Base-by-base conservation (phyloP, 2,888 invertebrate genomes). In the Leucophora obtusa region DNA sequence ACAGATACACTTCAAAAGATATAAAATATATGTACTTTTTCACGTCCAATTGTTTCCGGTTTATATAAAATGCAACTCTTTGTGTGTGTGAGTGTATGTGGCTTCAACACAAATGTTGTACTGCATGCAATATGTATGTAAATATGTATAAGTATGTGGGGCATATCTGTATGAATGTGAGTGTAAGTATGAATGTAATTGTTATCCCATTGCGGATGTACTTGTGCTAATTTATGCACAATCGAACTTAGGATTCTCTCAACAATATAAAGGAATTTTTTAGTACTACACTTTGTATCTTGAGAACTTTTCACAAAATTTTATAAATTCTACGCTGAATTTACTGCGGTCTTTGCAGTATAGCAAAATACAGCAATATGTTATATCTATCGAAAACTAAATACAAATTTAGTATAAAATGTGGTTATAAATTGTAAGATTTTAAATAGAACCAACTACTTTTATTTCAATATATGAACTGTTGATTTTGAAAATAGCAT, bases 31-130 rank as follows among this genome's bases (percentile, higher is more conserved):
- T 68, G 63, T 76, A 73, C 72, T 69, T 69, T 69, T 76, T 73
- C 65, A 80, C 72, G 72, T 76, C 68, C 76, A 73, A 80, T 73
- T 72, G 72, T 80, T 80, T 80, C 80, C 76, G 76, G 51, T 65
- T 73, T 69, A 10, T 65, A 65, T 71, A 58, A 59, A 71, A 63
- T 69, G 62, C 50, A 69, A 50, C 60, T 60, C 54, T 66, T n/a
- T 35, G 58, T 35, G 35, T 11, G 11, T 59, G 21, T 14, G 8
- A 28, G 35, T 58, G 56, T 24, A 7, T 35, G 35, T 35, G 8
- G 2, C 9, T 35, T 43, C 14, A 11, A 43, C 14, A 11, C 43
- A 14, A 14, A 43, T 3, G n/a, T 47, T n/a, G 5, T n/a, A 47
- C 43, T n/a, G n/a, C n/a, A n/a, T 47, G 43, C 43, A n/a, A 47